A percentile compares a stretch with the other conserved stretches of the same genome.
phyloP scores from a whole-genome alignment of 1,140 invertebrate genomes.

The Cherax destructor region DNA sequence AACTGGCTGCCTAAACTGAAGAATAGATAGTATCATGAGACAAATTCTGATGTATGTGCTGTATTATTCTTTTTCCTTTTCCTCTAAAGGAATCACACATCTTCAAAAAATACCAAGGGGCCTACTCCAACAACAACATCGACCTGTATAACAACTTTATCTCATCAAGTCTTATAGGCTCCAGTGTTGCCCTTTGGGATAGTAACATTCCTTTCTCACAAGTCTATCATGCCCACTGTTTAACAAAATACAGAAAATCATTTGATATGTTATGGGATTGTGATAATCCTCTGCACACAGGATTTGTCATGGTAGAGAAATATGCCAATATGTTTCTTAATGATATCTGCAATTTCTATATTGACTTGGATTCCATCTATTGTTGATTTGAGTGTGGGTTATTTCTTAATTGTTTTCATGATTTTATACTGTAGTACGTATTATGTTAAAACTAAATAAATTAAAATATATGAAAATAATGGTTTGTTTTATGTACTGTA shows the following conservation, averaged over 20 bases:
- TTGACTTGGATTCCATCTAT: conserved; percentile 18
- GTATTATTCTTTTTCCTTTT: not conserved
- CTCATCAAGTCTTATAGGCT: not conserved
- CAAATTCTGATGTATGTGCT: too few relatives aligned
- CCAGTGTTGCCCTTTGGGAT: conserved; percentile 37
- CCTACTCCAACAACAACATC: conserved; percentile 55
- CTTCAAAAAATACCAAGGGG: conserved; percentile 40
- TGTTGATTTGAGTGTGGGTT: not conserved
- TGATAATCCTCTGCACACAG: conserved; percentile 54
- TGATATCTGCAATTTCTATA: conserved; percentile 48
- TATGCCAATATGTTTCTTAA: conserved; percentile 55
- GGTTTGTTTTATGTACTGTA: not conserved
- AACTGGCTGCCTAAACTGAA: too few relatives aligned
- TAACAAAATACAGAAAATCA: conserved; percentile 1
- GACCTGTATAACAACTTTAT: conserved; percentile 44
- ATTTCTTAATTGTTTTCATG: not conserved
- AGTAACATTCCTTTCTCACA: conserved; percentile 56
- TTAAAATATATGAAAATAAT: not conserved
- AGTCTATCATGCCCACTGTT: conserved; percentile 11
- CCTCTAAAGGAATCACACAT: conserved; percentile 37
- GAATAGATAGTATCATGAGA: too few relatives aligned
- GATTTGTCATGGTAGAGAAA: conserved; percentile 41
- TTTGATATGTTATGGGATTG: conserved; percentile 50
- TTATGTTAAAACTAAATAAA: not conserved
- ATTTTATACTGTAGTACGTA: not conserved